These are phyloP conservation scores for Dascyllus trimaculatus DNA, from an alignment of 2,113 vertebrate species.

Conservation along the genomic window DNA sequence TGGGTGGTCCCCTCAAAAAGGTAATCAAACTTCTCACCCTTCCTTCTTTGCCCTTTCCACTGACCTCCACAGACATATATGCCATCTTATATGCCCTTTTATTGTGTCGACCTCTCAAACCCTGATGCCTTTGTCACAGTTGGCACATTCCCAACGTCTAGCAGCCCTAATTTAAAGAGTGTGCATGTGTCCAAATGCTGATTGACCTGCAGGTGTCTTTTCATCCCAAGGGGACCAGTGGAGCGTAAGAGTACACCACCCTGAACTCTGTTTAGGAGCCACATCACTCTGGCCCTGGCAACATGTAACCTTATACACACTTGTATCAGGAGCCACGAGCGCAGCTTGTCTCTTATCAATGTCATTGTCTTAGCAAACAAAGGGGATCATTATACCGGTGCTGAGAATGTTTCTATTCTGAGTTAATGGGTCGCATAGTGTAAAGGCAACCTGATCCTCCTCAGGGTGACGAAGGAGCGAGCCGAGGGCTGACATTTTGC, in stretches of 20 bases:
- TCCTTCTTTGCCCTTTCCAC: conserved; percentile 2
- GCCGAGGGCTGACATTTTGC: conserved; percentile 72
- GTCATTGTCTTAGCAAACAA: conserved; percentile 83
- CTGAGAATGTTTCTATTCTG: conserved; percentile 83
- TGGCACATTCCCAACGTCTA: conserved; percentile 37
- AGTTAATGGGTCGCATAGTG: conserved; percentile 79
- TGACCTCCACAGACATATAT: conserved; percentile 43
- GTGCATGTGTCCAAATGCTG: conserved; percentile 62
- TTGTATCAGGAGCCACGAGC: conserved; percentile 68
- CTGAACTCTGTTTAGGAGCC: conserved; percentile 58
- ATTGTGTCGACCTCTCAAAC: conserved; percentile 32
- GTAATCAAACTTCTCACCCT: background rate
- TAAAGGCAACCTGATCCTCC: conserved; percentile 80
- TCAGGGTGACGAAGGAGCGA: conserved; percentile 61
- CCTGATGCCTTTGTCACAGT: conserved; percentile 22
- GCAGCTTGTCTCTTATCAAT: conserved; percentile 75
- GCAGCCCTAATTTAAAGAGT: conserved; percentile 60
- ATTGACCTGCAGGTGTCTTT: conserved; percentile 64
- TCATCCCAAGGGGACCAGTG: conserved; percentile 50
- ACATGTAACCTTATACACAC: conserved; percentile 72
- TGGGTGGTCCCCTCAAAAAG: conserved; percentile 7
- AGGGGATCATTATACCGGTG: conserved; percentile 76
- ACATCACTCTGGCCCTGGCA: conserved; percentile 37
- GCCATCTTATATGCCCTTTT: conserved; percentile 18
- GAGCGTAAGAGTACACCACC: conserved; percentile 45